phyloP scores from a whole-genome alignment of 1,140 invertebrate genomes.

The Delia radicum region DNA sequence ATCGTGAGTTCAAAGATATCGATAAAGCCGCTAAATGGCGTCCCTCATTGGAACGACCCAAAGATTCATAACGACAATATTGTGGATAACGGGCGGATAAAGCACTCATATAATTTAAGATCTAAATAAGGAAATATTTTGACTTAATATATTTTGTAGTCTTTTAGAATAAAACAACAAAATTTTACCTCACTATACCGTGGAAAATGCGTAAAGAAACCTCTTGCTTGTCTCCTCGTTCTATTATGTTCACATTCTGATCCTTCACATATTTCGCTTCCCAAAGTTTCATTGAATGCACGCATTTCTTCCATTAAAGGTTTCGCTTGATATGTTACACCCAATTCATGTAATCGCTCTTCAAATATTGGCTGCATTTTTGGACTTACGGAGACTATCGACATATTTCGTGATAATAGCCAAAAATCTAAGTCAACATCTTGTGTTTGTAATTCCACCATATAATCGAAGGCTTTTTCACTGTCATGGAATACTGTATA shows the following conservation, averaged over 20 bases:
- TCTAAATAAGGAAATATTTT: slow-evolving; percentile 20
- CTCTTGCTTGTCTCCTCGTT: slow-evolving; percentile 42
- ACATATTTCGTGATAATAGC: slow-evolving; percentile 30
- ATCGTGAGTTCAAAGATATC: slow-evolving; percentile 46
- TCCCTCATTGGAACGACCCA: slow-evolving; percentile 54
- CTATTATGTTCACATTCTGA: slow-evolving; percentile 30
- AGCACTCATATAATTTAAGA: slow-evolving; percentile 48
- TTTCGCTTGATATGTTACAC: slow-evolving; percentile 19
- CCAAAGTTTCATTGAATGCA: slow-evolving; percentile 21
- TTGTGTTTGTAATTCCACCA: slow-evolving; percentile 29
- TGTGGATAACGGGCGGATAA: slow-evolving; percentile 46
- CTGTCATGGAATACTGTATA: slow-evolving; percentile 29
- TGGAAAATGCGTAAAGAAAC: slow-evolving; percentile 48
- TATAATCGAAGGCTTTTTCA: slow-evolving; percentile 27
- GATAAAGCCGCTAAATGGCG: slow-evolving; percentile 52
- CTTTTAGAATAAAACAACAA: no score
- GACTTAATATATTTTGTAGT: not conserved
- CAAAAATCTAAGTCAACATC: slow-evolving; percentile 31
- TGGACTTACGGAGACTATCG: slow-evolving; percentile 27
- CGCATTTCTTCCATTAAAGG: slow-evolving; percentile 30
- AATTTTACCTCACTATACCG: slow-evolving; percentile 41
- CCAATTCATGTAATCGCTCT: slow-evolving; percentile 18
- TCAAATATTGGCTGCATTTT: slow-evolving; percentile 27
- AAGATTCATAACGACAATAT: slow-evolving; percentile 47
- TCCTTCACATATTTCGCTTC: not conserved